Evolutionary conservation across 2,888 invertebrate species (phyloP).

Genomic region (Meiosimyza platycephala): DNA sequence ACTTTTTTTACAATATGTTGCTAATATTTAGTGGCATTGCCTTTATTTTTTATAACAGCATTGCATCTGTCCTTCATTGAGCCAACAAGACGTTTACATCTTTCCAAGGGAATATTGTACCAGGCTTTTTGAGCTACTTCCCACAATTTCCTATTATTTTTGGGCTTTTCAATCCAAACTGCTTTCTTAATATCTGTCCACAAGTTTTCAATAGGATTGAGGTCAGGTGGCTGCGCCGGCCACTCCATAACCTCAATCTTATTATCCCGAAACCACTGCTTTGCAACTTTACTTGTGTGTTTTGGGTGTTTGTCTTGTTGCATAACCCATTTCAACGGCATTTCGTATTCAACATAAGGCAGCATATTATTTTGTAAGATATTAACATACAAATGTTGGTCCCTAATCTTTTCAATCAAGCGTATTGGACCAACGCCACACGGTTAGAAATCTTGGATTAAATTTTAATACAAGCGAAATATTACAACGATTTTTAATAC

Average conservation of each 20-base stretch:
- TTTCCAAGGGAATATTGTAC: constrained; percentile 31
- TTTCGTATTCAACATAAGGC: background rate
- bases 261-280: too few species aligned
- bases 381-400: too few species aligned
- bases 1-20: background rate
- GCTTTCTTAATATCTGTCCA: too few species aligned
- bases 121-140: background rate
- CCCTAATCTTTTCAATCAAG: background rate
- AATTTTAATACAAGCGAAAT: too few species aligned
- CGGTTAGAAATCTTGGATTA: too few species aligned
- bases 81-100: constrained; percentile 35
- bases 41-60: constrained; percentile 8
- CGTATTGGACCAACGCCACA: background rate
- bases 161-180: too few species aligned
- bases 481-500: too few species aligned
- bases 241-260: too few species aligned
- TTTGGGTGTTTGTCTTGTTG: background rate
- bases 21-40: background rate
- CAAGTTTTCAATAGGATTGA: too few species aligned
- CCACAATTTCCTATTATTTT: too few species aligned
- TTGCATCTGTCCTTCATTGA: constrained; percentile 21
- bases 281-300: too few species aligned
- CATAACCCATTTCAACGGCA: constrained; percentile 10
- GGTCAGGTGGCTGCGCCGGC: too few species aligned
- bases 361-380: background rate